Evolutionary conservation across 2,888 invertebrate genomes (phyloP), one percentile per base, ranked within the genome.

Genomic region (Folsomia manolachei): DNA sequence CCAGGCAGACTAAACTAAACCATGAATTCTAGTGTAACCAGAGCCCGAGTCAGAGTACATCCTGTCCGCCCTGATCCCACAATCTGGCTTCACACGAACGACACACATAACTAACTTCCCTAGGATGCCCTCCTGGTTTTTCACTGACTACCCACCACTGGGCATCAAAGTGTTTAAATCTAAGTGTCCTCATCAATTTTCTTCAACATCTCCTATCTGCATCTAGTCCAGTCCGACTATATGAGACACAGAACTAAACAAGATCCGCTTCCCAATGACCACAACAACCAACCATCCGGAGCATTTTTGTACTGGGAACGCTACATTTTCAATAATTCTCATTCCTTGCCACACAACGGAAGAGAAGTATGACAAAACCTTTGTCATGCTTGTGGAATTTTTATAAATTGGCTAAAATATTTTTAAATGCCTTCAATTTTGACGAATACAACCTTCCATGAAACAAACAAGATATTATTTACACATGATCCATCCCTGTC

Each of bases 171-270:
- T 19, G 21, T 66, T 63, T 25, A 66, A 66, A 19, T 39, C 65
- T 66, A 66, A 66, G 19, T 52, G 39, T 66, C 52, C 19, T 66
- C 65, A 66, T 66, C 65, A 66, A 66, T 66, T 66, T 39, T 51
- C 21, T 24, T 9, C 2, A 4, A 25, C 27, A 62, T 64, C 64
- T 39, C 7, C 39, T 39, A 39, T 39, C 39, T 39, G 39, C 39
- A 39, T 39, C 14, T 14, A 14, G 39, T 9, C 39, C 39, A 39
- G 39, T 9, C 21, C 56, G n/a, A n/a, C n/a, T n/a, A n/a, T n/a
- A 56, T 21, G 21, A n/a, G 11, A 56, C 21, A 4, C 21, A 56
- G 9, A 51, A 11, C 51, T 18, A 51, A 18, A 11, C 51, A 51
- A 51, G 9, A 18, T 51, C 9, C 51, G 51, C 9, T 18, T 51